Evolutionary conservation across 2,113 vertebrate species (phyloP).

Genomic region (Odontesthes bonariensis): DNA sequence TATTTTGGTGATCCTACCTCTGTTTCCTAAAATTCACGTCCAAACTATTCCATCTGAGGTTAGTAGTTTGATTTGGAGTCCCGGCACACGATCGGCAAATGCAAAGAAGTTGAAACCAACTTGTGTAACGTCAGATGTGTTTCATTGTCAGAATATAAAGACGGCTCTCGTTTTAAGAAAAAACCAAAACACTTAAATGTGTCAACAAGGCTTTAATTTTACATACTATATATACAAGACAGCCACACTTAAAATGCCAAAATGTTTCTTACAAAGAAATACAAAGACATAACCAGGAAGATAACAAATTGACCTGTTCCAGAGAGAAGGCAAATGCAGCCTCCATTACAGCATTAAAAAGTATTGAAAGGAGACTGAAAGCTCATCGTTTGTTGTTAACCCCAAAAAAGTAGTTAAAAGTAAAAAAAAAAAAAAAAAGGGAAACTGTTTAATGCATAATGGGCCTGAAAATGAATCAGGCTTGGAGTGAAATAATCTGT

Average conservation of each 20-base stretch:
- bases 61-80: too few relatives aligned
- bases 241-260: slow-evolving; percentile 43
- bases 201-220: slow-evolving; percentile 66
- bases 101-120: not conserved
- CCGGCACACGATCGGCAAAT: too few relatives aligned
- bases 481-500: slow-evolving; percentile 6
- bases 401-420: not conserved
- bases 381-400: not conserved
- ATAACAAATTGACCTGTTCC: slow-evolving; percentile 48
- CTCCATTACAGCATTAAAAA: not conserved
- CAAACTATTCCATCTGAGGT: too few relatives aligned
- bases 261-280: slow-evolving; percentile 34
- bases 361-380: slow-evolving; percentile 14
- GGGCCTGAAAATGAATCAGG: not conserved
- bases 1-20: too few relatives aligned
- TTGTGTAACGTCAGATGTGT: not conserved
- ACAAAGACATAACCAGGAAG: slow-evolving; percentile 42
- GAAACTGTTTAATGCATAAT: not conserved
- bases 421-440: not conserved
- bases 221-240: slow-evolving; percentile 59
- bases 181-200: not conserved
- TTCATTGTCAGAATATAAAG: not conserved
- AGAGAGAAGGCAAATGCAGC: slow-evolving; percentile 30
- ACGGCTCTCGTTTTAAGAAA: not conserved
- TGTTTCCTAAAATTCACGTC: too few relatives aligned